Conservation (phyloP, 2,888 invertebrate species). For the Drosophila maculinotata region DNA sequence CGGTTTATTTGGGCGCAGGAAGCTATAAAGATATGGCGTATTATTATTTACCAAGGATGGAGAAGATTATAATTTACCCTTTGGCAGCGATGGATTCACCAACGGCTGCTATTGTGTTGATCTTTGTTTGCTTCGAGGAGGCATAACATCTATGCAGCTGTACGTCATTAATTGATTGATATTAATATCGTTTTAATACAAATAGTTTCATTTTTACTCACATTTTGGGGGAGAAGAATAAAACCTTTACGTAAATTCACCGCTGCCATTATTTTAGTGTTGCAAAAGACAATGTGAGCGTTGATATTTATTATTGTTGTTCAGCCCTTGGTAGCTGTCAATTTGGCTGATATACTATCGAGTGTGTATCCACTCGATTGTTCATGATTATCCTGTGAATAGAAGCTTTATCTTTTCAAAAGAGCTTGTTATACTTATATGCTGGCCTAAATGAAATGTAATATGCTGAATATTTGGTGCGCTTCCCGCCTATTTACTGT, state of each 20-base stretch:
- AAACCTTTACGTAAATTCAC: slow-evolving; percentile 68
- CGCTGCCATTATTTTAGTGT: slow-evolving; percentile 55
- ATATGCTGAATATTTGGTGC: neutral
- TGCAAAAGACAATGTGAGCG: slow-evolving; percentile 6
- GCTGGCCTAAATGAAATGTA: fast-evolving
- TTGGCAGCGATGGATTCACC: slow-evolving; percentile 89
- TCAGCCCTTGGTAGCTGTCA: slow-evolving; percentile 34
- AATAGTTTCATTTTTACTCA: slow-evolving; percentile 44
- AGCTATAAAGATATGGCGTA: slow-evolving; percentile 86
- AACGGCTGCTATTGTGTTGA: slow-evolving; percentile 86
- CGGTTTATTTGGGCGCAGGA: slow-evolving; percentile 90
- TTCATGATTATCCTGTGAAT: neutral
- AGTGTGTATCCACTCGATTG: slow-evolving; percentile 1
- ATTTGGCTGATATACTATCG: neutral
- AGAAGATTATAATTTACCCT: slow-evolving; percentile 86
- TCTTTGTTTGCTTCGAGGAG: slow-evolving; percentile 84
- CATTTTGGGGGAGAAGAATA: slow-evolving; percentile 47
- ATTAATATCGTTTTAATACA: neutral
- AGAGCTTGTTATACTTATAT: neutral
- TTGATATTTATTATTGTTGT: slow-evolving; percentile 5
- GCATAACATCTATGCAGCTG: slow-evolving; percentile 58
- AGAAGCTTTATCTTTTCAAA: fast-evolving
- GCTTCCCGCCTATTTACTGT: neutral
- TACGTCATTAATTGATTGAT: neutral
- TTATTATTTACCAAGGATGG: neutral